Evolutionary conservation across 2,888 invertebrate genomes (phyloP).

Genomic region (Ptychoptera contaminata): DNA sequence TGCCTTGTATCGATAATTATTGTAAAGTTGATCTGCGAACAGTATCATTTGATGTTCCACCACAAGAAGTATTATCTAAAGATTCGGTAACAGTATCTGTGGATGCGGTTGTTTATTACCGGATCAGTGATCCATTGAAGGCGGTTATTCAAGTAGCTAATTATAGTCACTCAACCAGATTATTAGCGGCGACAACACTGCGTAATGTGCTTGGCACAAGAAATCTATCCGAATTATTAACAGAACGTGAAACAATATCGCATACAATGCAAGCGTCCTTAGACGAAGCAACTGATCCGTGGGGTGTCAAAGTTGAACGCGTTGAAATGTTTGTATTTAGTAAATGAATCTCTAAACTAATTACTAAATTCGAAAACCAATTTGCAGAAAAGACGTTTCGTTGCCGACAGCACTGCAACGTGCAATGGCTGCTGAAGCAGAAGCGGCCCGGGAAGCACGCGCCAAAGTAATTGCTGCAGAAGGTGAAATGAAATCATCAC

Average conservation of each 20-base stretch:
- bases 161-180: constrained; percentile 67
- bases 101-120: constrained; percentile 76
- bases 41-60: constrained; percentile 90
- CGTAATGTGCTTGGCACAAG: constrained; percentile 85
- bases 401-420: constrained; percentile 43
- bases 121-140: constrained; percentile 62
- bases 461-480: constrained; percentile 56
- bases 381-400: constrained; percentile 33
- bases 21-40: constrained; percentile 85
- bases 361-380: too few relatives aligned
- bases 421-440: constrained; percentile 56
- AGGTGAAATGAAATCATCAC: constrained; percentile 44
- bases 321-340: constrained; percentile 70
- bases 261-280: constrained; percentile 74
- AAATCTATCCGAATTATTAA: constrained; percentile 78
- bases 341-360: neutral
- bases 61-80: constrained; percentile 90
- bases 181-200: constrained; percentile 69
- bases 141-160: constrained; percentile 59
- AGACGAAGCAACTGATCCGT: constrained; percentile 69
- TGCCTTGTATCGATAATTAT: constrained; percentile 89
- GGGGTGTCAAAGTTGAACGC: constrained; percentile 87
- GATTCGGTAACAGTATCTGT: constrained; percentile 91
- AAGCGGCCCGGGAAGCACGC: constrained; percentile 49
- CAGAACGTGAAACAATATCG: constrained; percentile 83